phyloP scores from a whole-genome alignment of 2,113 vertebrate genomes.

The Ochotona princeps region DNA sequence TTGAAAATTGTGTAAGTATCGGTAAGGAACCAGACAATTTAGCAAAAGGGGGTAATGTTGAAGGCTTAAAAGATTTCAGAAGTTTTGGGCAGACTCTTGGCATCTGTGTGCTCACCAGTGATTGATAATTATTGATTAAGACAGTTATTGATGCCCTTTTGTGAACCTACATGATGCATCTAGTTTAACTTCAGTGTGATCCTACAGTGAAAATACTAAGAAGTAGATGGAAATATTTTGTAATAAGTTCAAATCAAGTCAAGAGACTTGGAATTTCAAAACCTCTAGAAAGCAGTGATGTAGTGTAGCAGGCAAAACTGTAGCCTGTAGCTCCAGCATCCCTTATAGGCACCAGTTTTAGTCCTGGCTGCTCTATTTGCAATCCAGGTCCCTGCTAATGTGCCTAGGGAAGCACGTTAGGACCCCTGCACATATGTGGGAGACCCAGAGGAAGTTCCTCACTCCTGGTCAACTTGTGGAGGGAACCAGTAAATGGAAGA shows the following conservation, averaged over 20 bases:
- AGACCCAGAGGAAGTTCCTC: too few relatives aligned
- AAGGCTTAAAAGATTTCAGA: conserved; percentile 14
- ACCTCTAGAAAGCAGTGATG: neutral
- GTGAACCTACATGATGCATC: neutral
- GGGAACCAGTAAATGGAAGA: too few relatives aligned
- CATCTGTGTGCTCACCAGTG: neutral
- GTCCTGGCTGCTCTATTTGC: too few relatives aligned
- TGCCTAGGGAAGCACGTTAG: too few relatives aligned
- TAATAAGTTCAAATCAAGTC: conserved; percentile 16
- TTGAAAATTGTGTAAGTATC: conserved; percentile 10
- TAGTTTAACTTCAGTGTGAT: neutral
- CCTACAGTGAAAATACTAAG: conserved; percentile 8
- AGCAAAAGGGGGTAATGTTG: neutral
- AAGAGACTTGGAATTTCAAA: neutral
- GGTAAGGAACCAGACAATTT: conserved; percentile 38
- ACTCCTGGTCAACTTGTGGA: too few relatives aligned
- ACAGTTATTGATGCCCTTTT: neutral
- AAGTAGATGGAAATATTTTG: neutral
- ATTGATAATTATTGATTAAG: neutral
- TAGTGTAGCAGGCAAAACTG: too few relatives aligned
- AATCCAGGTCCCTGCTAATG: too few relatives aligned
- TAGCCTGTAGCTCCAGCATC: too few relatives aligned
- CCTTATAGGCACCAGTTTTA: too few relatives aligned
- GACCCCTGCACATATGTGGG: too few relatives aligned
- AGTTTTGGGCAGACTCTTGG: neutral